Base-by-base conservation (phyloP, 2,888 invertebrate species). In the Dynastes tityus region DNA sequence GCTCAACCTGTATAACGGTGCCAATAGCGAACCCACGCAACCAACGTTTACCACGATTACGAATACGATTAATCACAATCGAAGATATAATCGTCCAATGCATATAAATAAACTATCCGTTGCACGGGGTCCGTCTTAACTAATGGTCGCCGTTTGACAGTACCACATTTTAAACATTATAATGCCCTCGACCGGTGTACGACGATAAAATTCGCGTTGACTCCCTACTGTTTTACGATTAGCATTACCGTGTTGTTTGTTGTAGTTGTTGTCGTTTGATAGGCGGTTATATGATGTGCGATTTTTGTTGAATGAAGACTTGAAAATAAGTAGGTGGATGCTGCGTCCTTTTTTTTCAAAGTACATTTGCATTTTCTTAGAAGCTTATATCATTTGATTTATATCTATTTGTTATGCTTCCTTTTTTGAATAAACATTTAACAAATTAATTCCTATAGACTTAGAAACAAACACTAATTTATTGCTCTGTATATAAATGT, bases 1-100 rank as follows among this genome's bases (percentile, higher is more conserved):
- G 16, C 16, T 11, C 37, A 65, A 16, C 65, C 16, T 16, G 37
- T 9, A 55, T 40, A 40, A 37, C 40, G 65, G 65, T 65, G 32
- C 40, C 37, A 65, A 13, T 40, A 37, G 40, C 58, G 51, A 16
- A 63, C 29, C 75, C 37, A 22, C 22, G 63, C 64, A 40, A 27
- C 16, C 76, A 78, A 13, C 78, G 55, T 16, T 55, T 55, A 55
- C 55, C 55, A 16, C 55, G 75, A 81, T 81, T 81, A 81, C 79
- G 27, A 76, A 75, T 70, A 76, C 65, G 77, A 81, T 81, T 81
- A 81, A 81, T 81, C 81, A 80, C 76, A 77, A 67, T 65, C 73
- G 29, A 32, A 79, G 78, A 81, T 81, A 78, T 65, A 78, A 79
- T 80, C 81, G 73, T 53, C 70, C 49, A 51, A 76, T 16, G 55